phyloP scores from a whole-genome alignment of 2,113 vertebrate genomes.

The Syngnathus scovelli region DNA sequence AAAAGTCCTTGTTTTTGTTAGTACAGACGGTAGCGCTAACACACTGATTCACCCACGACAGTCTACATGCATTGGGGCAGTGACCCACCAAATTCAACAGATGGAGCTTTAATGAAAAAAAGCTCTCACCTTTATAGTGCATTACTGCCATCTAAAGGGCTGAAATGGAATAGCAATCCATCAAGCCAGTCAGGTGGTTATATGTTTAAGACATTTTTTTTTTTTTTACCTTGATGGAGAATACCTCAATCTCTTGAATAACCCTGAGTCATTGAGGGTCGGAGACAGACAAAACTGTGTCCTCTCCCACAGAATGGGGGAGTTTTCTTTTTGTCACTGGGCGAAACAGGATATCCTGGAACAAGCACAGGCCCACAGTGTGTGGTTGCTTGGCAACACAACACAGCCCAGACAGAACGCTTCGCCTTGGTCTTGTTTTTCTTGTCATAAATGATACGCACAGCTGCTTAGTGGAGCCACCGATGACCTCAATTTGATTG shows the following conservation, averaged over 20 bases:
- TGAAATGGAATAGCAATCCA: not conserved
- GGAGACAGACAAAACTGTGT: not conserved
- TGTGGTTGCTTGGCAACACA: constrained; percentile 63
- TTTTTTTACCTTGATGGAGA: not conserved
- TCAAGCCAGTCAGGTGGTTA: not conserved
- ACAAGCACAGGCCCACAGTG: constrained; percentile 56
- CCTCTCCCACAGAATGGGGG: constrained; percentile 12
- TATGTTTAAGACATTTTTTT: not conserved
- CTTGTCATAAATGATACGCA: not conserved
- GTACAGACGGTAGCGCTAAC: not conserved
- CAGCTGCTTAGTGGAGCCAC: not conserved
- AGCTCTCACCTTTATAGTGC: not conserved
- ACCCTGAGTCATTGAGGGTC: not conserved
- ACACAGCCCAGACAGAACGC: constrained; percentile 7
- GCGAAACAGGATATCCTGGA: constrained; percentile 77
- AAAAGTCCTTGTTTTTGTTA: not conserved
- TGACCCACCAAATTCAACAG: not conserved
- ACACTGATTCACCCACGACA: not conserved
- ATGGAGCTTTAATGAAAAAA: not conserved
- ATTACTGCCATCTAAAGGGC: not conserved
- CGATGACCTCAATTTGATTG: not conserved
- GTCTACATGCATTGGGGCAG: not conserved
- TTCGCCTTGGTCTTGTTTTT: not conserved
- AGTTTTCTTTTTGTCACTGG: constrained; percentile 46
- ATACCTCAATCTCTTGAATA: not conserved